Conservation (phyloP, 1,140 invertebrate species). For the Drosophila tropicalis region DNA sequence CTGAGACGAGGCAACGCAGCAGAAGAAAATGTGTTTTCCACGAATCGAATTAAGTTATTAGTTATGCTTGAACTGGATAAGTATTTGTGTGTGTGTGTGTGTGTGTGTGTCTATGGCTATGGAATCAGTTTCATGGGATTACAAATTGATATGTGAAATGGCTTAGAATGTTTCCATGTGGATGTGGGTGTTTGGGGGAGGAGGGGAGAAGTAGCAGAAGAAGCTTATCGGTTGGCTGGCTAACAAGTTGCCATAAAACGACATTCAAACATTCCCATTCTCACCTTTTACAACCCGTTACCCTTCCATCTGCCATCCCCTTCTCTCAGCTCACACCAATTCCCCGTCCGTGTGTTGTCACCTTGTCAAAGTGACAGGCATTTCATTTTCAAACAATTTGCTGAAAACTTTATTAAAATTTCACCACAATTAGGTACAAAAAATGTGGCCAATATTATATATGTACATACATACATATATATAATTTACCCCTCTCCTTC, state of each 20-base stretch:
- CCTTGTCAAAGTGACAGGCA: constrained; percentile 53
- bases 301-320: constrained; percentile 15
- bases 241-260: constrained; percentile 2
- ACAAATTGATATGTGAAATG: constrained; percentile 12
- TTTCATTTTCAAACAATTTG: constrained; percentile 52
- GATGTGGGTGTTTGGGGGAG: not conserved
- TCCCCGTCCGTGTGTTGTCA: constrained; percentile 26
- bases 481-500: not conserved
- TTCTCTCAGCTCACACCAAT: not conserved
- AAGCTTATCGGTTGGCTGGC: not conserved
- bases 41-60: constrained; percentile 81
- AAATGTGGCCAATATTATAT: constrained; percentile 52
- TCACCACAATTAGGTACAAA: constrained; percentile 61
- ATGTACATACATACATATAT: not conserved
- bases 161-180: not conserved
- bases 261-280: not conserved
- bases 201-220: not conserved
- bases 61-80: constrained; percentile 62
- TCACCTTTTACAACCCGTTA: not conserved
- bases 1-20: not conserved
- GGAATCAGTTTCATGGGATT: constrained; percentile 6
- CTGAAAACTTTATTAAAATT: constrained; percentile 71
- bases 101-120: not conserved
- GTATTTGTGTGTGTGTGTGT: constrained; percentile 17
- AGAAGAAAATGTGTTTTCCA: constrained; percentile 61